These are phyloP conservation scores for Poecile atricapillus DNA, from an alignment of 2,113 vertebrate genomes.

Conservation along the genomic window DNA sequence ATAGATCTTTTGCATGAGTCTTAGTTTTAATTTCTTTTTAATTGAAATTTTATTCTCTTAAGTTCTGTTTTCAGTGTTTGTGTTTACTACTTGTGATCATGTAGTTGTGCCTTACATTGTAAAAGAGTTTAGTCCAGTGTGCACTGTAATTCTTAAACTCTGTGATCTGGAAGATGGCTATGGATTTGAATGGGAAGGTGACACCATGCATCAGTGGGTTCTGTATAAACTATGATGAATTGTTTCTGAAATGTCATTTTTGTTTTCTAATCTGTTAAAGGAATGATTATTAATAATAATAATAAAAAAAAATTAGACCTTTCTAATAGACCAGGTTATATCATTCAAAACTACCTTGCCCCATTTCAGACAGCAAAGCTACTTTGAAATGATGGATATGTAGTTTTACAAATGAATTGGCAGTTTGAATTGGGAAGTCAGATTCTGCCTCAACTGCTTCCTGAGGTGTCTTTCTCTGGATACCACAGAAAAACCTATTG, in stretches of 20 bases:
- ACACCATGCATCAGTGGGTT: conserved; percentile 33
- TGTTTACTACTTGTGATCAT: conserved; percentile 76
- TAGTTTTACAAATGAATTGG: neutral
- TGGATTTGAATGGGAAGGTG: conserved; percentile 54
- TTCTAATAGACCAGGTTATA: conserved; percentile 71
- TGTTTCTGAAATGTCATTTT: conserved; percentile 78
- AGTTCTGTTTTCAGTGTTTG: conserved; percentile 67
- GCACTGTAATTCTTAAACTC: conserved; percentile 71
- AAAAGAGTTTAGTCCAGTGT: conserved; percentile 71
- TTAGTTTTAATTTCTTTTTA: conserved; percentile 36
- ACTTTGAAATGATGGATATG: neutral
- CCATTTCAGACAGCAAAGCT: neutral
- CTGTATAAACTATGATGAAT: conserved; percentile 64
- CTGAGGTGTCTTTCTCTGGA: neutral
- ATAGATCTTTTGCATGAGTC: conserved; percentile 72
- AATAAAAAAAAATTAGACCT: conserved; percentile 74
- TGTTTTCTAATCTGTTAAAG: conserved; percentile 85
- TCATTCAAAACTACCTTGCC: conserved; percentile 42
- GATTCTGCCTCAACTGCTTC: neutral
- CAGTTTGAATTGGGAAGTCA: neutral
- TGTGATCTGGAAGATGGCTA: conserved; percentile 52
- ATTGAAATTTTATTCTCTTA: conserved; percentile 30
- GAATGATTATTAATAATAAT: conserved; percentile 72
- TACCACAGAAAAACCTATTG: neutral
- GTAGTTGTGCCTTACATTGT: conserved; percentile 87